Base-by-base conservation (phyloP, 2,797 vertebrate genomes). In the Catharus ustulatus region DNA sequence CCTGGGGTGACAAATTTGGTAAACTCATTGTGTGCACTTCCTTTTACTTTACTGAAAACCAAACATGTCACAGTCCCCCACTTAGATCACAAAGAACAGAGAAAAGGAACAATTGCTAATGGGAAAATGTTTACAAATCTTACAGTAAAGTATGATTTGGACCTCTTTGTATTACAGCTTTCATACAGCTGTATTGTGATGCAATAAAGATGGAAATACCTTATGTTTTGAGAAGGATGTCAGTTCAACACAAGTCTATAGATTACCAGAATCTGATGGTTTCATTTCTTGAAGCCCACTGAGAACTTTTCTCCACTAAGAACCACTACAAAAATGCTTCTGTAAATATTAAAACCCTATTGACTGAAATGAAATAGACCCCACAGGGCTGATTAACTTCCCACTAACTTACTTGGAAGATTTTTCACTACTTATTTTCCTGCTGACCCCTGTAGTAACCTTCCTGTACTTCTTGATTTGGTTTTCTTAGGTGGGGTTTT, bases 11-110 rank as follows among this genome's bases (percentile, higher is more conserved):
- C 55, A 75, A 83, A 83, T 34, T 45, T 76, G 34, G 82, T 89
- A 81, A 92, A 80, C 38, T 95, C 58, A 86, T 30, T 74, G 30
- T 27, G 10, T 92, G 61, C 43, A 93, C 91, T 96, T 97, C 94
- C 96, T 96, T 95, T 91, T 79, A 75, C 59, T 91, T 95, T 95
- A 95, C 96, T 96, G 96, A 96, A 96, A 96, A 76, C 67, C 81
- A 84, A 87, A 85, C 49, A 55, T 84, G 73, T 84, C 87, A 87
- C 55, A 87, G 81, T 87, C 93, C 79, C 84, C 82, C 78, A n/a
- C 34, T 95, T 87, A 85, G 72, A 92, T 87, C 68, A 85, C 69
- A 82, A 89, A 95, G 61, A 92, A 91, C 72, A 93, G 81, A 95
- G 92, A 92, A 93, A 95, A 94, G 72, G 68, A 96, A 91, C 73